A percentile compares a stretch with the other conserved stretches of the same genome.
Conservation (phyloP, 1,140 invertebrate species). For the Caenorhabditis brenneri region DNA sequence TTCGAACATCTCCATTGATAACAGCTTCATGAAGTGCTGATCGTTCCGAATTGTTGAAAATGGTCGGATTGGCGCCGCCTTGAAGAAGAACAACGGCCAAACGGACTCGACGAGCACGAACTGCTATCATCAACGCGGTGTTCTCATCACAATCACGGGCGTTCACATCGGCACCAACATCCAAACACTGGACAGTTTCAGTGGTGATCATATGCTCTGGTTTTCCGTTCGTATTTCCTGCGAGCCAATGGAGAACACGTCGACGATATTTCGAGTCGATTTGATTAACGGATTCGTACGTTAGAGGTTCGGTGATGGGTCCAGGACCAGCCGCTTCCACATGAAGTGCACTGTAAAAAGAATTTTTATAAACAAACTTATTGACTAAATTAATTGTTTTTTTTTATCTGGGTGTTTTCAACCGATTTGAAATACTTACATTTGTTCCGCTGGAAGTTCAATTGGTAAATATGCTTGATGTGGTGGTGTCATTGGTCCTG, state of each 20-base stretch:
- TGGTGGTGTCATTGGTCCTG: too few relatives aligned
- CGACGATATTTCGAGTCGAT: neutral
- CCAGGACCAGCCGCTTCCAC: neutral
- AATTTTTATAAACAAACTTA: too few relatives aligned
- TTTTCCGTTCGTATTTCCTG: neutral
- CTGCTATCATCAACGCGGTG: conserved; percentile 67
- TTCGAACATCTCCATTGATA: conserved; percentile 49
- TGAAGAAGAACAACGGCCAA: conserved; percentile 66
- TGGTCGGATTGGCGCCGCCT: conserved; percentile 63
- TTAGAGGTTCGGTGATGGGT: neutral
- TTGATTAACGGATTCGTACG: neutral
- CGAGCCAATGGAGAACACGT: neutral
- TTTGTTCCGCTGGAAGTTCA: too few relatives aligned
- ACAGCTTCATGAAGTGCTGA: conserved; percentile 67
- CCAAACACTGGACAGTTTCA: neutral
- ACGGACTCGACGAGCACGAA: conserved; percentile 59
- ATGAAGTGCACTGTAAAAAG: neutral
- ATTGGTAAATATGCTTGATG: too few relatives aligned
- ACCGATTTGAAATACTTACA: too few relatives aligned
- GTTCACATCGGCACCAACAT: conserved; percentile 41
- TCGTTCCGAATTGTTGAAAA: conserved; percentile 60
- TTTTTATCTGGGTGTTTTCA: too few relatives aligned
- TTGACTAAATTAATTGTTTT: too few relatives aligned
- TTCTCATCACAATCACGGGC: conserved; percentile 51
- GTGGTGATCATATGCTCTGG: neutral